Evolutionary conservation across 92 coral and sea anemone genomes (phyloP).

Genomic region (Parazoanthus darwini): DNA sequence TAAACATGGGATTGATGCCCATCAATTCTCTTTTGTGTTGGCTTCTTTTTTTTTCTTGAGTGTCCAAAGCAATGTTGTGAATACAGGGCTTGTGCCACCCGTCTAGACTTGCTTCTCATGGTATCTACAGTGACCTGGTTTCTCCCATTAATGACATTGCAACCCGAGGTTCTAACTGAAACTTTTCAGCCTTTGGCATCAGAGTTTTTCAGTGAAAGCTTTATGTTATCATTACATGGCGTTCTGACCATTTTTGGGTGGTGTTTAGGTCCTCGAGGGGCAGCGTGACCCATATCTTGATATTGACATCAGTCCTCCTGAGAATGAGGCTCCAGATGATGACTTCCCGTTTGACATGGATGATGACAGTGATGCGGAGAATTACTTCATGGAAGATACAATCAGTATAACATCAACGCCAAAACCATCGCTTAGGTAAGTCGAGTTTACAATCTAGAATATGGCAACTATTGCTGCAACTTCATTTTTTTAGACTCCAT

Average conservation of each 20-base stretch:
- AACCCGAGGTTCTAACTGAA: constrained; percentile 25
- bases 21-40: no score
- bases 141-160: no score
- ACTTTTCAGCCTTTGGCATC: no score
- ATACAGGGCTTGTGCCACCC: no score
- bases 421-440: constrained; percentile 90
- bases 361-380: constrained; percentile 84
- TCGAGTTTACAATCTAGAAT: background rate
- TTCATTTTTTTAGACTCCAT: no score
- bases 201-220: background rate
- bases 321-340: constrained; percentile 79
- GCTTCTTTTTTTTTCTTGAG: no score
- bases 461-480: background rate
- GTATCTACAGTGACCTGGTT: no score
- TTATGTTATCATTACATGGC: background rate
- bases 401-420: constrained; percentile 93
- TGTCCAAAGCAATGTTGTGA: no score
- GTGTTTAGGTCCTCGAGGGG: constrained; percentile 60
- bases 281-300: constrained; percentile 56
- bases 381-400: constrained; percentile 85
- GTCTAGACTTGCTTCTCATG: no score
- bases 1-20: no score
- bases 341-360: constrained; percentile 87
- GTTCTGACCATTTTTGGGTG: background rate
- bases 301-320: constrained; percentile 93